A percentile compares a stretch with the other conserved stretches of the same genome.
Evolutionary conservation across 1,140 invertebrate genomes (phyloP).

Genomic region (Pseudobourletiella spinata): DNA sequence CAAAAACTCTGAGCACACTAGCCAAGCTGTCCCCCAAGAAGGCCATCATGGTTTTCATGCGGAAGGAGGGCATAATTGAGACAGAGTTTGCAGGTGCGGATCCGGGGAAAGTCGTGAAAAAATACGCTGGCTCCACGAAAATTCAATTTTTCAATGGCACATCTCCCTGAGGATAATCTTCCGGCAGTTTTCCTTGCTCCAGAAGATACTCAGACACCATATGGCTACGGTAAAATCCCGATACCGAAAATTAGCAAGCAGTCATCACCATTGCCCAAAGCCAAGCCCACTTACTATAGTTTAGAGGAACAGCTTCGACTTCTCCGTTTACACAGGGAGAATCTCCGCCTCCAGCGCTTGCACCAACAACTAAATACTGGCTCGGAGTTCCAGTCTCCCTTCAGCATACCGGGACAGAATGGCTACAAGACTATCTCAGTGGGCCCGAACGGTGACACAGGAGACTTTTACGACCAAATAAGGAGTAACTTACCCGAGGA

Average conservation of each 20-base stretch:
- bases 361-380: neutral
- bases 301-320: slow-evolving; percentile 7
- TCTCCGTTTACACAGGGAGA: neutral
- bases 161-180: slow-evolving; percentile 12
- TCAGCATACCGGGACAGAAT: neutral
- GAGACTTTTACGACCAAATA: slow-evolving; percentile 8
- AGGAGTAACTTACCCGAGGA: slow-evolving; percentile 21
- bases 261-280: slow-evolving; percentile 14
- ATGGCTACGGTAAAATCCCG: slow-evolving; percentile 34
- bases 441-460: no score
- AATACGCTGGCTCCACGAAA: slow-evolving; percentile 33
- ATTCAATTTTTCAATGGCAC: slow-evolving; percentile 36
- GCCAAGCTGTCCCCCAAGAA: slow-evolving; percentile 35
- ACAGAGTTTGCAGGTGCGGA: slow-evolving; percentile 23
- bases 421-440: no score
- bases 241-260: slow-evolving; percentile 32
- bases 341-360: neutral
- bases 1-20: slow-evolving; percentile 30
- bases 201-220: slow-evolving; percentile 28
- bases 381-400: neutral
- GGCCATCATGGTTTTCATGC: slow-evolving; percentile 35
- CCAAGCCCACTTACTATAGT: slow-evolving; percentile 1
- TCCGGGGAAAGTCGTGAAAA: slow-evolving; percentile 35
- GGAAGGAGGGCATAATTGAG: slow-evolving; percentile 28
- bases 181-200: slow-evolving; percentile 34